phyloP scores from a whole-genome alignment of 2,113 vertebrate species.

The Vulpes lagopus region DNA sequence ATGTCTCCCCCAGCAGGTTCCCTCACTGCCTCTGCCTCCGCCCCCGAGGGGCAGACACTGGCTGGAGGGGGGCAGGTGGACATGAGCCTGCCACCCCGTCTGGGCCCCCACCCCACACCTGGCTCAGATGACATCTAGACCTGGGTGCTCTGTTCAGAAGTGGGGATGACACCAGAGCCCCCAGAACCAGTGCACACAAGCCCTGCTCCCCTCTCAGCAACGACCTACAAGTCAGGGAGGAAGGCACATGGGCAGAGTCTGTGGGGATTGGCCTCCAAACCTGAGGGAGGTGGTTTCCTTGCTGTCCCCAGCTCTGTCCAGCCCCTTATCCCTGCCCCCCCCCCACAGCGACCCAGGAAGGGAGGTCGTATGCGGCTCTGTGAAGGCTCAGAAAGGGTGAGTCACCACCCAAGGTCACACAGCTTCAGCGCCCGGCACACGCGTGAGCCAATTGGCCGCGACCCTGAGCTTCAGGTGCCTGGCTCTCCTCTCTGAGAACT shows the following conservation, averaged over 20 bases:
- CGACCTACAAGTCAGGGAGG: background rate
- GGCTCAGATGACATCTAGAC: background rate
- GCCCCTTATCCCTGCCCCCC: background rate
- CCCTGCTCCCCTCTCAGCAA: no score
- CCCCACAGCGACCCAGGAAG: rapidly evolving
- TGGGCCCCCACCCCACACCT: background rate
- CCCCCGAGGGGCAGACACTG: background rate
- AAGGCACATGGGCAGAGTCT: rapidly evolving
- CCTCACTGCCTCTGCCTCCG: background rate
- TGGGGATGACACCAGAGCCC: no score
- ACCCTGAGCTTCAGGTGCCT: background rate
- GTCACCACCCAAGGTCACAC: background rate
- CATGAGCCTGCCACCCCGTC: rapidly evolving
- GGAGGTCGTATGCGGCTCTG: background rate
- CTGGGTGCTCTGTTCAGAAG: no score
- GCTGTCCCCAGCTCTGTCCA: rapidly evolving
- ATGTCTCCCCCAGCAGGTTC: background rate
- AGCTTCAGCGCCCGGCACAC: background rate
- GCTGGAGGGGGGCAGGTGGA: background rate
- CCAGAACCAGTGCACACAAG: no score
- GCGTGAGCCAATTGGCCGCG: rapidly evolving
- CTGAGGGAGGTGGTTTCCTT: rapidly evolving
- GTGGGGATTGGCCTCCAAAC: background rate
- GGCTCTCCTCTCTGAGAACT: background rate
- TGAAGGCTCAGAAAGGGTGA: background rate